Conservation (phyloP, 2,113 vertebrate genomes). For the Sinocyclocheilus rhinocerous region DNA sequence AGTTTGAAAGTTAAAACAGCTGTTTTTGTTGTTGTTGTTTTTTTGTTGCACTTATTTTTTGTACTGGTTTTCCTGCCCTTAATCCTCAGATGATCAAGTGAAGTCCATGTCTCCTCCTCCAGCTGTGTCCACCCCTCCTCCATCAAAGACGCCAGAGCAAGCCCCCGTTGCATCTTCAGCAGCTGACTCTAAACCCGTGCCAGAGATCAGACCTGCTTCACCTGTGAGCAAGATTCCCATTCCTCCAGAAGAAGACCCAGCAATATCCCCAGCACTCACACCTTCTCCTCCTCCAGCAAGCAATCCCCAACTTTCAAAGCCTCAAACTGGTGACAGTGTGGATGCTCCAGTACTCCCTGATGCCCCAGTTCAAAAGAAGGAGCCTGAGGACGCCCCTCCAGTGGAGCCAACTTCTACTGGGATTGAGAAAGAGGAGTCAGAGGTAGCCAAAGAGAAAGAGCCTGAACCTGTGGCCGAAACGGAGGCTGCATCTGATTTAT, state of each 20-base stretch:
- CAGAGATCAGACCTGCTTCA: slow-evolving; percentile 51
- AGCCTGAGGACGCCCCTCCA: slow-evolving; percentile 43
- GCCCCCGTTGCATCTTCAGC: slow-evolving; percentile 7
- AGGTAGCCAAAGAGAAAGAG: slow-evolving; percentile 55
- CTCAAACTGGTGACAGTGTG: slow-evolving; percentile 59
- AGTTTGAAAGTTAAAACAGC: not conserved
- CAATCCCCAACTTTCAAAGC: slow-evolving; percentile 45
- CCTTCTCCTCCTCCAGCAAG: slow-evolving; percentile 34
- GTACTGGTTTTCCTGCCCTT: not conserved
- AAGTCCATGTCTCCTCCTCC: slow-evolving; percentile 71
- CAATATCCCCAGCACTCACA: slow-evolving; percentile 66
- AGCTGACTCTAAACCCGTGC: slow-evolving; percentile 58
- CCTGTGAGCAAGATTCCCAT: slow-evolving; percentile 45
- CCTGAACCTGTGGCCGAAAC: slow-evolving; percentile 39
- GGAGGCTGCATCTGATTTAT: not conserved
- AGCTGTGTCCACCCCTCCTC: slow-evolving; percentile 68
- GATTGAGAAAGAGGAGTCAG: slow-evolving; percentile 33
- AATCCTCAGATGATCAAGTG: slow-evolving; percentile 79
- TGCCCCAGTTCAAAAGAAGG: slow-evolving; percentile 62
- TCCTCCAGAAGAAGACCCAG: slow-evolving; percentile 55
- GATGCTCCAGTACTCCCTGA: slow-evolving; percentile 70
- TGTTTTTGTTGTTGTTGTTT: not conserved
- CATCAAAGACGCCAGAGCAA: slow-evolving; percentile 65
- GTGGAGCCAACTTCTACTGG: slow-evolving; percentile 61
- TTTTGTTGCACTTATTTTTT: not conserved